Conservation (phyloP, 2,113 vertebrate genomes). For the Bujurquina vittata region DNA sequence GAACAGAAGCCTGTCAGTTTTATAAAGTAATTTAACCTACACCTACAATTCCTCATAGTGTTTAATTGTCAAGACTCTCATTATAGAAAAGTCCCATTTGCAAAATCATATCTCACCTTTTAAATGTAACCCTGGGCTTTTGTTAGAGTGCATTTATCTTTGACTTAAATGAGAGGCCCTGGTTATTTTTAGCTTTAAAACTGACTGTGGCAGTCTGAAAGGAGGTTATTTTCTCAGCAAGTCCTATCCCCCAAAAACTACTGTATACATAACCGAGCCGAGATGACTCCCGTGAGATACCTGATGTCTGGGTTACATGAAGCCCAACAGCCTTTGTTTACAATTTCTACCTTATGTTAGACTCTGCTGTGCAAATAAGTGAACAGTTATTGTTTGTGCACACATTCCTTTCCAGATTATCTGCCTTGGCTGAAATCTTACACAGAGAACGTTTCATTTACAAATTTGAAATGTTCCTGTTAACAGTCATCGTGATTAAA, state of each 20-base stretch:
- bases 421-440: not conserved
- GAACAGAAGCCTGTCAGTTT: conserved; percentile 30
- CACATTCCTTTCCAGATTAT: not conserved
- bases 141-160: conserved; percentile 4
- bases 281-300: not conserved
- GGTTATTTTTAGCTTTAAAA: conserved; percentile 27
- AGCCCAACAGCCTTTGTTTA: not conserved
- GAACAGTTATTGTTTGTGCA: not conserved
- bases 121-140: conserved; percentile 8
- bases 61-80: conserved; percentile 18
- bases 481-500: not conserved
- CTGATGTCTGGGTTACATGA: not conserved
- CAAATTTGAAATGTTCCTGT: not conserved
- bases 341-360: not conserved
- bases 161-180: conserved; percentile 2
- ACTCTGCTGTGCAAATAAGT: not conserved
- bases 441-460: not conserved
- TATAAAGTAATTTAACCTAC: conserved; percentile 25
- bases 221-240: not conserved
- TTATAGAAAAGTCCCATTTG: conserved; percentile 18
- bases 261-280: not conserved
- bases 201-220: conserved; percentile 2
- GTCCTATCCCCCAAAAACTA: not conserved
- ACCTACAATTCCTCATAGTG: not conserved
- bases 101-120: conserved; percentile 24